Conservation (phyloP, 2,888 invertebrate genomes). For the Norana najaformis region DNA sequence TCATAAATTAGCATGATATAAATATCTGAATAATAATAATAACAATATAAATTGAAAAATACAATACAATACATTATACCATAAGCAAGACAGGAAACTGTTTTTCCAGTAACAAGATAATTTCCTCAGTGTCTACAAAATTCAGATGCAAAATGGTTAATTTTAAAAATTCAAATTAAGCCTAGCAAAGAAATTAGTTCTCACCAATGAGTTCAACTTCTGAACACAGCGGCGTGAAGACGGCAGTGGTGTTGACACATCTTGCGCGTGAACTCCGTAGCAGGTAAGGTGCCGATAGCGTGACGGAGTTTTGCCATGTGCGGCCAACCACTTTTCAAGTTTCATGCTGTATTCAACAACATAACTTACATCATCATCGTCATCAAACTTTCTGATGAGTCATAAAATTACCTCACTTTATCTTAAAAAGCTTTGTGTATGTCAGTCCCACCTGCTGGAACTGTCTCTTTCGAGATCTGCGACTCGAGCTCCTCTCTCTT, state of each 20-base stretch:
- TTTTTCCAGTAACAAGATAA: not conserved
- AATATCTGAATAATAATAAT: no score
- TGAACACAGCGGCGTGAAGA: not conserved
- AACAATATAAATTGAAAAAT: no score
- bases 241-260: not conserved
- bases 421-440: no score
- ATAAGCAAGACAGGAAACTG: no score
- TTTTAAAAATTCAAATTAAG: not conserved
- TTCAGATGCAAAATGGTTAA: not conserved
- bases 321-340: slow-evolving; percentile 51
- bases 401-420: not conserved
- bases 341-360: slow-evolving; percentile 44
- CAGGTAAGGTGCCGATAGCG: slow-evolving; percentile 49
- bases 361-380: not conserved
- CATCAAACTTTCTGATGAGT: not conserved
- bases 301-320: slow-evolving; percentile 53
- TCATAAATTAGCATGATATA: no score
- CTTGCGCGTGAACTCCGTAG: not conserved
- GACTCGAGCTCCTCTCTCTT: no score
- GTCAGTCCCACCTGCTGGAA: no score
- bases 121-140: not conserved
- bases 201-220: not conserved
- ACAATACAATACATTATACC: no score
- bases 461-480: no score
- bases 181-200: not conserved